These are phyloP conservation scores for Iguana delicatissima DNA, from an alignment of 2,797 vertebrate species.

Conservation along the genomic window DNA sequence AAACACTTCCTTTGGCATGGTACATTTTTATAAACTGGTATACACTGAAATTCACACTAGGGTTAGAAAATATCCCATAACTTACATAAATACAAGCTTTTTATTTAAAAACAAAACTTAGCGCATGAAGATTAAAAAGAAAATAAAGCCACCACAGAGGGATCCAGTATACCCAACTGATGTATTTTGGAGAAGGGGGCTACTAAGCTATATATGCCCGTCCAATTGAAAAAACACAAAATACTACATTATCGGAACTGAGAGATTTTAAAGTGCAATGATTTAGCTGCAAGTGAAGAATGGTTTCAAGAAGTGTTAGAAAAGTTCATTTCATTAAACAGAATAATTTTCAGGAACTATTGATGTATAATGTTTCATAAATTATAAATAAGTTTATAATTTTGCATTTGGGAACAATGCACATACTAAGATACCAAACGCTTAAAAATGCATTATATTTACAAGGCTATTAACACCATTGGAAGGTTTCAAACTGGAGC, in stretches of 20 bases:
- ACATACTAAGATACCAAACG: conserved; percentile 24
- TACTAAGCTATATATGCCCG: conserved; percentile 21
- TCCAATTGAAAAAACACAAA: neutral
- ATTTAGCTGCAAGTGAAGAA: neutral
- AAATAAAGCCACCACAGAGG: neutral
- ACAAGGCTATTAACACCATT: neutral
- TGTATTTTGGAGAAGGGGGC: conserved; percentile 3
- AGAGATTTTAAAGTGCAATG: conserved; percentile 9
- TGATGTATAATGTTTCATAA: conserved; percentile 13
- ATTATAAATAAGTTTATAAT: conserved; percentile 31
- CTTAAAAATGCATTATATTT: conserved; percentile 29
- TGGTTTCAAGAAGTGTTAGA: conserved; percentile 16
- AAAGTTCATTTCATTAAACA: conserved; percentile 1
- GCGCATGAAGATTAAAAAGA: too few relatives aligned
- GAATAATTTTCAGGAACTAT: conserved; percentile 15
- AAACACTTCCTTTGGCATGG: too few relatives aligned
- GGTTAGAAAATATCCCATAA: accelerated
- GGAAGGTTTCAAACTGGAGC: conserved; percentile 29
- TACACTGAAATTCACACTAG: too few relatives aligned
- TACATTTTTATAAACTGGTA: too few relatives aligned
- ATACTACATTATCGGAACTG: neutral
- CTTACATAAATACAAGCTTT: neutral
- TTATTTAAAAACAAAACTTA: neutral
- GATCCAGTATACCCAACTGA: neutral
- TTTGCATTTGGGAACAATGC: conserved; percentile 20